Evolutionary conservation across 2,797 vertebrate species (phyloP), one percentile per base, ranked within the genome.

Genomic region (Typhlichthys subterraneus): DNA sequence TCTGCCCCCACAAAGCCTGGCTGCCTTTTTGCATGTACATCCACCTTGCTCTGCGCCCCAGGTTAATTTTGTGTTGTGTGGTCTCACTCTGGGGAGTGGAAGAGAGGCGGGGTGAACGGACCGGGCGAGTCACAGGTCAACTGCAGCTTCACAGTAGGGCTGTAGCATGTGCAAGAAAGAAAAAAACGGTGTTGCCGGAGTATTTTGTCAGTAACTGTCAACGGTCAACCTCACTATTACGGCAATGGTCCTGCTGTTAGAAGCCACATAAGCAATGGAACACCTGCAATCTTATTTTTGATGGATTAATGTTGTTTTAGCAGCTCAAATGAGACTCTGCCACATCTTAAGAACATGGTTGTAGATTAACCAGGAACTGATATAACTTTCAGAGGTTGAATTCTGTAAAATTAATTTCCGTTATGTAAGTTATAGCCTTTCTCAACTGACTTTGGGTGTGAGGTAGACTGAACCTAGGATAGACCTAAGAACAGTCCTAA

Each of bases 71-170:
- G 61, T 67, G 50, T 75, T 72, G 79, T 76, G 69, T 23, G 29
- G 57, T 62, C 70, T 62, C 11, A 38, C 72, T 55, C 63, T 76
- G 56, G 62, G 19, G 72, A 56, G 57, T 14, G 47, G 17, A 45
- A 6, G 52, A 12, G 62, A 19, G 9, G 45, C 2, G 42, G 17
- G 48, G 13, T 50, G 66, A 66, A 63, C 65, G 70, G 56, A 69
- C 73, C 79, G 86, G 85, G 83, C 88, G 82, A 85, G 77, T 83
- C 77, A 76, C 69, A 84, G 82, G 72, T 85, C 80, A 83, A 76
- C 84, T 75, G 84, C 74, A 79, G 86, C 77, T 70, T 80, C 72
- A 58, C 63, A 63, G 78, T 64, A 67, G 76, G 74, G 65, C 82
- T 83, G 82, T 72, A 72, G 76, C 77, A 51, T 33, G 62, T 49